Evolutionary conservation across 2,113 vertebrate species (phyloP).

Genomic region (Onychorhynchus coronatus): DNA sequence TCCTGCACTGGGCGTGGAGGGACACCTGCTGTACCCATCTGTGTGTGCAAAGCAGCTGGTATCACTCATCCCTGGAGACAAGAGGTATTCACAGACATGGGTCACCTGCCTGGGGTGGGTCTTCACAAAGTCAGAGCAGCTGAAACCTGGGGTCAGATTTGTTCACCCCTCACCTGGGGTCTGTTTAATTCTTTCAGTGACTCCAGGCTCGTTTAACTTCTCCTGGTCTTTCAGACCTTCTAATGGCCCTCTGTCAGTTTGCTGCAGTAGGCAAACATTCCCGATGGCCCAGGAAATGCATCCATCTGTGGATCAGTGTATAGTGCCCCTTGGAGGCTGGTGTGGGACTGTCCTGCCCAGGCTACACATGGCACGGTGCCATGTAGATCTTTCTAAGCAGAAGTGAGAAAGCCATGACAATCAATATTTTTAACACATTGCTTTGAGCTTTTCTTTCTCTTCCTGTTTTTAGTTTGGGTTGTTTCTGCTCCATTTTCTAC

Average conservation of each 20-base stretch:
- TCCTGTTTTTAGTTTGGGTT: background rate
- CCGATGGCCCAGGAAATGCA: background rate
- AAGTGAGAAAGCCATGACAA: background rate
- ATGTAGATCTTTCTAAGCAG: accelerated
- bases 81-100: accelerated
- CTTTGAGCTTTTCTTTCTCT: background rate
- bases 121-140: accelerated
- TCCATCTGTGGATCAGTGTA: accelerated
- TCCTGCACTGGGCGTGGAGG: accelerated
- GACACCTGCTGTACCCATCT: accelerated
- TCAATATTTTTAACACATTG: accelerated
- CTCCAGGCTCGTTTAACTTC: background rate
- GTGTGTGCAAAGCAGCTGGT: accelerated
- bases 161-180: accelerated
- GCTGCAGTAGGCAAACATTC: background rate
- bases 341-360: background rate
- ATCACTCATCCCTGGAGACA: background rate
- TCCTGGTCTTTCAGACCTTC: background rate
- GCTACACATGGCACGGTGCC: accelerated
- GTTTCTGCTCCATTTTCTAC: background rate
- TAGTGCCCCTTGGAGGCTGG: accelerated
- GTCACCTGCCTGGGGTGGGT: background rate
- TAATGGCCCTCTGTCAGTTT: background rate
- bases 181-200: background rate
- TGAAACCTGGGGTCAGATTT: background rate